Percentiles rank a stretch among this genome's conserved stretches.
Evolutionary conservation across 2,888 invertebrate species (phyloP).

Genomic region (Caenorhabditis imperialis): DNA sequence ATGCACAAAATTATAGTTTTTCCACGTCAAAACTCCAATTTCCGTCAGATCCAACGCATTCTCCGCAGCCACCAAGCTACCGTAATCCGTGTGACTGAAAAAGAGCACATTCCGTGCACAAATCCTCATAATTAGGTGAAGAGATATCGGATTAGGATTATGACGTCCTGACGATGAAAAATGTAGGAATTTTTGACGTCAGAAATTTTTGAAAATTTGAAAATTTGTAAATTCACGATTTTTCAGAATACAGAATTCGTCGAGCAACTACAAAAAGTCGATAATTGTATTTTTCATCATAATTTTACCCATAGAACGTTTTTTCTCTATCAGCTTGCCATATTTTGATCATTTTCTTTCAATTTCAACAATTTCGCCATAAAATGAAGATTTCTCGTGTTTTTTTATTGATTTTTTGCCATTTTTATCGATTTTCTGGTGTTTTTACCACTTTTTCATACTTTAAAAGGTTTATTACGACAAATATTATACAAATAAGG

Average conservation of each 20-base stretch:
- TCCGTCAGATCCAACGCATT: too few species aligned
- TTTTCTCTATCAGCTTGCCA: slow-evolving; percentile 24
- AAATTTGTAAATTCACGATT: slow-evolving; percentile 9
- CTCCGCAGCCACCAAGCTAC: too few species aligned
- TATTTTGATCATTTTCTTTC: slow-evolving; percentile 5
- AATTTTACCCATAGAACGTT: too few species aligned
- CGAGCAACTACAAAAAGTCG: slow-evolving; percentile 11
- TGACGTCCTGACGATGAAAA: too few species aligned
- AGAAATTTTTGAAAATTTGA: slow-evolving; percentile 11
- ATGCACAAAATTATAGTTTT: too few species aligned
- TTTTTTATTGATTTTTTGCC: not conserved
- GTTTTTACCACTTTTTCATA: not conserved
- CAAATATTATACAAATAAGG: too few species aligned
- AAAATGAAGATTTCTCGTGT: not conserved
- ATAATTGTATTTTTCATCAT: too few species aligned
- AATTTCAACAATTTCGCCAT: slow-evolving; percentile 17
- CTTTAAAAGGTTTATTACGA: not conserved
- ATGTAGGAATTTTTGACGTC: slow-evolving; percentile 25
- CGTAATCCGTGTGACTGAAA: too few species aligned
- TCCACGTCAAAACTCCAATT: too few species aligned
- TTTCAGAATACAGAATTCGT: slow-evolving; percentile 11
- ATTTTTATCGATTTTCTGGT: slow-evolving; percentile 1
- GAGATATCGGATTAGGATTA: not conserved
- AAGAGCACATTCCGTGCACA: too few species aligned
- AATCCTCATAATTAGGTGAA: slow-evolving; percentile 1